phyloP scores from a whole-genome alignment of 2,797 vertebrate species.

The Rousettus madagascariensis region DNA sequence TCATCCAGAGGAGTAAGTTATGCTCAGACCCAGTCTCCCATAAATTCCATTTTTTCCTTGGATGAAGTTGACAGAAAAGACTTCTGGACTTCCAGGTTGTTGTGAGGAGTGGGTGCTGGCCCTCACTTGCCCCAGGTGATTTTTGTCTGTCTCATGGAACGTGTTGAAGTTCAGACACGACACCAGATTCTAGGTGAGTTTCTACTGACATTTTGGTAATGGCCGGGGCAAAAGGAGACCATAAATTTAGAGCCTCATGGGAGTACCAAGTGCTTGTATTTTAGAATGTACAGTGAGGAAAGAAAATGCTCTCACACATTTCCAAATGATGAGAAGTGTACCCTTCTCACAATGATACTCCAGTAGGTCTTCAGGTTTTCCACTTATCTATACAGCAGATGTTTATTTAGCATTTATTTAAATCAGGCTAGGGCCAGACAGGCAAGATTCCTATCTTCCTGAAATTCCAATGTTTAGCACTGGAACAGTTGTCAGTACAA shows the following conservation, averaged over 20 bases:
- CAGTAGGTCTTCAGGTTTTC: background rate
- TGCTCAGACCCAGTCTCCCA: background rate
- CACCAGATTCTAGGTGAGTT: background rate
- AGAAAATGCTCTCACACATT: background rate
- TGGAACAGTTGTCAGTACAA: background rate
- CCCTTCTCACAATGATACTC: background rate
- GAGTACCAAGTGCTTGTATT: background rate
- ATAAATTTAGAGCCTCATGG: background rate
- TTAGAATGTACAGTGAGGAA: background rate
- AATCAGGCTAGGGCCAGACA: background rate
- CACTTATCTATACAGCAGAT: background rate
- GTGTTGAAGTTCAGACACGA: background rate
- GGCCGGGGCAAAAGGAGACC: background rate
- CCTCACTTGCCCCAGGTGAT: background rate
- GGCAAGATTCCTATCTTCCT: background rate
- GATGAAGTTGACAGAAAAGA: conserved; percentile 14
- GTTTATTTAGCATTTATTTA: background rate
- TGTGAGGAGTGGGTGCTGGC: background rate
- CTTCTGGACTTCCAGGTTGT: background rate
- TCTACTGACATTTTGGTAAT: background rate
- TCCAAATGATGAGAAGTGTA: background rate
- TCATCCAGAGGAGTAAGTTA: background rate
- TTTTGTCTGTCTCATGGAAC: background rate
- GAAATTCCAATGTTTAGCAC: background rate
- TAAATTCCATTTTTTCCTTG: background rate